Conservation (phyloP, 2,888 invertebrate genomes). For the Ormyrus thymus region DNA sequence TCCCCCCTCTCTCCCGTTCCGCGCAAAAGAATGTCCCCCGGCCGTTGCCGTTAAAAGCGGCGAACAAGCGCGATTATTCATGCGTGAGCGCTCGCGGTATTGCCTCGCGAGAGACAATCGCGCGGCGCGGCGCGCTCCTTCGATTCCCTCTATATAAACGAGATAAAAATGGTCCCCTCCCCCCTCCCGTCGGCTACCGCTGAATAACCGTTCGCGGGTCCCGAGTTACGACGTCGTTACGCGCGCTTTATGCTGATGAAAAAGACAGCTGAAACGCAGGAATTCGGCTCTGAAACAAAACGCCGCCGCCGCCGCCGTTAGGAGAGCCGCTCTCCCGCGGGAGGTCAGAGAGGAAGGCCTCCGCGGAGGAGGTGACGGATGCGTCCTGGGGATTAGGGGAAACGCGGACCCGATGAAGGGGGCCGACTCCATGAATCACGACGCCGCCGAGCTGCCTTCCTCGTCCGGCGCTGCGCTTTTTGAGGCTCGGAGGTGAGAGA, state of each 20-base stretch:
- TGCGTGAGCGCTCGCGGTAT: neutral
- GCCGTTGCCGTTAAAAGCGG: neutral
- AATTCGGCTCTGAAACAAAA: constrained; percentile 31
- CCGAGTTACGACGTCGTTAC: constrained; percentile 54
- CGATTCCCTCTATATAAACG: constrained; percentile 20
- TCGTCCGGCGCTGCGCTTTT: too few relatives aligned
- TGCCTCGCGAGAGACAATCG: constrained; percentile 41
- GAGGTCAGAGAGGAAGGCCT: too few relatives aligned
- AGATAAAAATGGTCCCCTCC: constrained; percentile 15
- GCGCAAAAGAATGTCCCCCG: constrained; percentile 2
- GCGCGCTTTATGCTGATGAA: constrained; percentile 50
- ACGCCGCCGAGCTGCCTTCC: too few relatives aligned
- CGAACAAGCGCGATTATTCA: constrained; percentile 37
- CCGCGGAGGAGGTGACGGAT: too few relatives aligned
- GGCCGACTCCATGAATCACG: too few relatives aligned
- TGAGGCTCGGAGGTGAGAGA: too few relatives aligned
- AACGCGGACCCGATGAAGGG: too few relatives aligned
- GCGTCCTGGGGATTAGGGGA: too few relatives aligned
- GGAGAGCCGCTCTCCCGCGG: too few relatives aligned
- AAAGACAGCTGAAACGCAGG: constrained; percentile 45
- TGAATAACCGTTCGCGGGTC: constrained; percentile 1
- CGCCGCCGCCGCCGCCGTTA: too few relatives aligned
- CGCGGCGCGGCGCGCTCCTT: constrained; percentile 9
- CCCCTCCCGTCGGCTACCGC: neutral
- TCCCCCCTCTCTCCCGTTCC: neutral